Base-by-base conservation (phyloP, 1,140 invertebrate species). In the Oppia nitens region DNA sequence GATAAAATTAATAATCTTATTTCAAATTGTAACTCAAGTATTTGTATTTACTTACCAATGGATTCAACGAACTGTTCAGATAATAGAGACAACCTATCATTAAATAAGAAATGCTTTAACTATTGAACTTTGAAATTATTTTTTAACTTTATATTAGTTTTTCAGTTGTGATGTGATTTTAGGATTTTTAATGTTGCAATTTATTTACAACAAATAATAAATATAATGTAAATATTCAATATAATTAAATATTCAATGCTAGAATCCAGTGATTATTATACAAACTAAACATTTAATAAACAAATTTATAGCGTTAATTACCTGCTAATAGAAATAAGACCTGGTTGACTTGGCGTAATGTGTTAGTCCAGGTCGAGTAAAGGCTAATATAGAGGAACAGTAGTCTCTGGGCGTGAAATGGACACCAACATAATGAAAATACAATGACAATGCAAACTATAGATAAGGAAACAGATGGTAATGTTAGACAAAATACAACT, bases 401-500 rank as follows among this genome's bases (percentile, higher is more conserved):
- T 20, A 91, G 74, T 20, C 88, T 71, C 71, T 92, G 88, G 24
- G 83, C 79, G 68, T 93, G 88, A 70, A 91, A 93, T n/a, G 89
- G 89, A 2, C 86, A 85, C 88, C 88, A 93, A 71, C 87, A 92
- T 20, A 91, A 74, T 74, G 92, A 91, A 74, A 94, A 94, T 14
- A 86, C 86, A 47, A 90, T 79, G 26, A 90, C 87, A 25, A 94
- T 87, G 23, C 86, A 87, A 61, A 91, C 89, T 94, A 78, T 0
- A 69, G 67, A 58, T 51, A 66, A 57, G 64, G 64, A 57, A n/a
- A n/a, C n/a, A n/a, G n/a, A n/a, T n/a, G n/a, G n/a, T n/a, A n/a
- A n/a, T n/a, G n/a, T n/a, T n/a, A n/a, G n/a, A n/a, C n/a, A n/a
- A n/a, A n/a, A n/a, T n/a, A n/a, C n/a, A n/a, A n/a, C n/a, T n/a